phyloP scores from a whole-genome alignment of 1,140 invertebrate species.

The Pseudomyrmex pallidus region DNA sequence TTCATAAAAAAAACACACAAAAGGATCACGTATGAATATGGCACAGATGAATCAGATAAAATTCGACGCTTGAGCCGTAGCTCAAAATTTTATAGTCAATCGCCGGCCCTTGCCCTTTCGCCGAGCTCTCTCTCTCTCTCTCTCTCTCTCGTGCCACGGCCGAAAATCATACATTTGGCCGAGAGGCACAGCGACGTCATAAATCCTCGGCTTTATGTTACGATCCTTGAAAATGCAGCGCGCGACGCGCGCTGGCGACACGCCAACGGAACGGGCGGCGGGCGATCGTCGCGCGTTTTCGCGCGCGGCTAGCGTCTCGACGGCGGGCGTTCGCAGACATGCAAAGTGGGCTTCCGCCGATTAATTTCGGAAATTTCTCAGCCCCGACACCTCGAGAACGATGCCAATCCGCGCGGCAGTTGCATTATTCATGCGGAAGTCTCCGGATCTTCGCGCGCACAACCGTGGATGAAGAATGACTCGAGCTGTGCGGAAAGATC shows the following conservation, averaged over 20 bases:
- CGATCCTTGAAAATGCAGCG: conserved; percentile 72
- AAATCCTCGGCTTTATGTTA: conserved; percentile 76
- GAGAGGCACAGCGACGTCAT: conserved; percentile 60
- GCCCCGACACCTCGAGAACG: conserved; percentile 19
- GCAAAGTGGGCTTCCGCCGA: conserved; percentile 51
- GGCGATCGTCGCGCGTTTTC: background rate
- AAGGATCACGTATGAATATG: background rate
- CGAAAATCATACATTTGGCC: conserved; percentile 73
- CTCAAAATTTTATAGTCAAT: conserved; percentile 69
- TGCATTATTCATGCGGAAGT: background rate
- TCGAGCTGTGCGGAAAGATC: background rate
- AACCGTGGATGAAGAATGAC: background rate
- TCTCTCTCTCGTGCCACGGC: conserved; percentile 46
- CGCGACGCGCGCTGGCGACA: conserved; percentile 64
- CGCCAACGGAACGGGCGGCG: conserved; percentile 48
- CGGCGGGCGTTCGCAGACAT: background rate
- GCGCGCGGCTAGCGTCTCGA: background rate
- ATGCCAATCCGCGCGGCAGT: background rate
- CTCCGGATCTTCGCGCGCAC: background rate
- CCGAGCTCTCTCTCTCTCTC: no score
- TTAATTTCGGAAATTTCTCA: conserved; percentile 59
- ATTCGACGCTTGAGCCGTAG: conserved; percentile 41
- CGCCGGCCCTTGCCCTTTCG: conserved; percentile 8
- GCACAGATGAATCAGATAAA: conserved; percentile 11
- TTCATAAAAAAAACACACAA: background rate